Conservation (phyloP, 2,888 invertebrate genomes). For the Dolomedes plantarius region DNA sequence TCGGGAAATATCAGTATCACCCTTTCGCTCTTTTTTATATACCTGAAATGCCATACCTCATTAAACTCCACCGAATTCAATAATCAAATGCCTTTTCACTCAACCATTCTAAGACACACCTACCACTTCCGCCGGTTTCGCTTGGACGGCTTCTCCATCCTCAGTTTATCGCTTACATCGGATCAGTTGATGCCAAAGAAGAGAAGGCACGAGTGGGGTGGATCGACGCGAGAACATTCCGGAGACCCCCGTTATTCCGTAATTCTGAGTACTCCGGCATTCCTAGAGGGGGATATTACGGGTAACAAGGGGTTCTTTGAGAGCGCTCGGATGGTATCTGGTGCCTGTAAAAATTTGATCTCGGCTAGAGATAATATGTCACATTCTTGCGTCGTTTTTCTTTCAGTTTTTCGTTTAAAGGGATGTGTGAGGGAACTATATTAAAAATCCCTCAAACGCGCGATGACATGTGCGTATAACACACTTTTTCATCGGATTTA, state of each 20-base stretch:
- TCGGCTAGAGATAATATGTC: conserved; percentile 44
- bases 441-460: neutral
- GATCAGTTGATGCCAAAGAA: conserved; percentile 28
- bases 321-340: neutral
- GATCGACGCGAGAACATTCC: conserved; percentile 1
- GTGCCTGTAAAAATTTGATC: conserved; percentile 38
- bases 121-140: conserved; percentile 9
- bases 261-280: conserved; percentile 19
- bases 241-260: neutral
- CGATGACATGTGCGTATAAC: neutral
- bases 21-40: neutral
- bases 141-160: neutral
- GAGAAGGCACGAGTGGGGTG: neutral
- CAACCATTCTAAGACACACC: neutral
- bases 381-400: conserved; percentile 5
- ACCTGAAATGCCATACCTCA: neutral
- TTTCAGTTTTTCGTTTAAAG: neutral
- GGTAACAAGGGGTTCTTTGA: conserved; percentile 31
- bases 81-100: neutral
- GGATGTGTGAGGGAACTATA: neutral
- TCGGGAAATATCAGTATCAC: neutral
- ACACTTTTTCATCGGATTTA: neutral
- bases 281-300: conserved; percentile 15
- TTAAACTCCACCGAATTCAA: neutral
- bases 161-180: conserved; percentile 36